Percentiles rank a stretch among this genome's conserved stretches.
Conservation (phyloP, 2,888 invertebrate species). For the Troilus luridus region DNA sequence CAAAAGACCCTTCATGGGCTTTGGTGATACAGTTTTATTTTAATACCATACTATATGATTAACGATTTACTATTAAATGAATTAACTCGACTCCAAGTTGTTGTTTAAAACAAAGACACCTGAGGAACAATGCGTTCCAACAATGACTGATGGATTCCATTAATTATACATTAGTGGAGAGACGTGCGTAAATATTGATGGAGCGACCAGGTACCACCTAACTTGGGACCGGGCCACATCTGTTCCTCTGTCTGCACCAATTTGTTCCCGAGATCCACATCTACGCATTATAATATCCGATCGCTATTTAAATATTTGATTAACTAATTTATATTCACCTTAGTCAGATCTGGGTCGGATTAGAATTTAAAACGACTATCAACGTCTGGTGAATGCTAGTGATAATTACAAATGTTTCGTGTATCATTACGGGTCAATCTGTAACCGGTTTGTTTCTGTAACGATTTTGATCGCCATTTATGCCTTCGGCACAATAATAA, state of each 20-base stretch:
- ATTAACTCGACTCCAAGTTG: not conserved
- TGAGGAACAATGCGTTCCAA: not conserved
- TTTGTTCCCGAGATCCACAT: conserved; percentile 12
- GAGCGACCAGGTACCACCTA: not conserved
- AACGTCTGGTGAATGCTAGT: not conserved
- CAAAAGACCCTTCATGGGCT: too few species aligned
- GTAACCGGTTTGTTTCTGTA: too few species aligned
- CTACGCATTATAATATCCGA: conserved; percentile 19
- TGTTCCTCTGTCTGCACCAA: not conserved
- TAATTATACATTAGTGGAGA: not conserved
- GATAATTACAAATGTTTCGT: not conserved
- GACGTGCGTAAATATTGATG: not conserved
- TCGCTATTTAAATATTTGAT: conserved; percentile 37
- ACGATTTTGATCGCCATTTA: too few species aligned
- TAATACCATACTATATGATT: too few species aligned
- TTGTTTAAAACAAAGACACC: not conserved
- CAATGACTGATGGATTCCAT: not conserved
- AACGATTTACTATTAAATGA: not conserved
- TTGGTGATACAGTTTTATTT: too few species aligned
- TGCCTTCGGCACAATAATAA: too few species aligned
- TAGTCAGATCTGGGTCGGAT: not conserved
- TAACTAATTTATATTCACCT: conserved; percentile 40
- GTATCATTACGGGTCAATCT: not conserved
- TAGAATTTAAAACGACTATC: not conserved
- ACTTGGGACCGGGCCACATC: not conserved